Base-by-base conservation (phyloP, 2,797 vertebrate species). In the Danio albolineatus region DNA sequence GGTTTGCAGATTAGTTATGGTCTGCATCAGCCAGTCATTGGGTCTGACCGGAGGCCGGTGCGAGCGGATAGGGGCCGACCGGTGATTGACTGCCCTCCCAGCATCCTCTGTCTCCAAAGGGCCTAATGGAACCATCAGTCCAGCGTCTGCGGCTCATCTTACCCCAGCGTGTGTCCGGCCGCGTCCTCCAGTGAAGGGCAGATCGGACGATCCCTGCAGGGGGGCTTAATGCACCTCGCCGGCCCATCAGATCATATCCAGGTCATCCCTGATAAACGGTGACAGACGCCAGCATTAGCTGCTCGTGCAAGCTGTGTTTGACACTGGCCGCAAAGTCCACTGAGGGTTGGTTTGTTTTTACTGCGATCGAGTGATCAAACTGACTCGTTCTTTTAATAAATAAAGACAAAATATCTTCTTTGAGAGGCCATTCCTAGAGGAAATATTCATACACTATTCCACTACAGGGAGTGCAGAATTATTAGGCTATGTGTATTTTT, bases 61-160 rank as follows among this genome's bases (percentile, higher is more conserved):
- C 41, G 66, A 70, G 36, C 36, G 46, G 60, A 62, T 16, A 17
- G n/a, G 54, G 16, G 70, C 72, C 10, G 3, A 48, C 16, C 9
- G 0, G 69, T 82, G 85, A 86, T 85, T 80, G 81, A 86, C 81
- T 78, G 54, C 70, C 60, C 65, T 83, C 76, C 48, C 71, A 78
- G 80, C 61, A 49, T 69, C 56, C 53, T 83, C 39, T 38, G 73
- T 82, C 78, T 79, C 76, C 73, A 66, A 81, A 69, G 66, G 49
- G 56, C 62, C 80, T 80, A 83, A 84, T 85, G 71, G 66, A 84
- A 83, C 80, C 57, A 79, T 85, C 85, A 78, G 62, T 88, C 43
- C 6, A 16, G 70, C 66, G 39, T 83, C 66, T 4, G 10, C 69
- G 60, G 62, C 51, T 73, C 46, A 79, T 69, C 38, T 43, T 39